Evolutionary conservation across 2,113 vertebrate species (phyloP).

Genomic region (Arenaria interpres): DNA sequence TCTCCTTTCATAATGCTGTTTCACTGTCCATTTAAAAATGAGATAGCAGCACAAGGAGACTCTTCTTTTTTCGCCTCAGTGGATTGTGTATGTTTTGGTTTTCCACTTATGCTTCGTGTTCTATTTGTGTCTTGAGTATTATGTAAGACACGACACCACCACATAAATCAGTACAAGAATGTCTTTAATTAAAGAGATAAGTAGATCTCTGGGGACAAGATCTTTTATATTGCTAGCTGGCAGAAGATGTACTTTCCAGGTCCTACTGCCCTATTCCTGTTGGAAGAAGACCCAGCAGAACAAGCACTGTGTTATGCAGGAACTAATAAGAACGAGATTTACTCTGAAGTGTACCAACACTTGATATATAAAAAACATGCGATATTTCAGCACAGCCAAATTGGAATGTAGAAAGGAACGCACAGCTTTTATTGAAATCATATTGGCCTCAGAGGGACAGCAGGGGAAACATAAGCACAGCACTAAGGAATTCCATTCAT

Average conservation of each 20-base stretch:
- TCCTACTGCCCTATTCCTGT: not conserved
- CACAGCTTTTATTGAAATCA: conserved; percentile 45
- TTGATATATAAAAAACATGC: not conserved
- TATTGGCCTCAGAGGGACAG: conserved; percentile 1
- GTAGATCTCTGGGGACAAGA: not conserved
- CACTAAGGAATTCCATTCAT: conserved; percentile 39
- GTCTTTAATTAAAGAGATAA: conserved; percentile 6
- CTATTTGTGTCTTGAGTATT: not conserved
- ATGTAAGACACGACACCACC: not conserved
- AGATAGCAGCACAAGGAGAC: not conserved
- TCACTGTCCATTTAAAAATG: not conserved
- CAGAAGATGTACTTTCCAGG: not conserved
- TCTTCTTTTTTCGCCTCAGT: not conserved
- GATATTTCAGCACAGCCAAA: not conserved
- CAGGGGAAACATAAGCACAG: not conserved
- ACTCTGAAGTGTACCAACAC: not conserved
- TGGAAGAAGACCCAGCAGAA: not conserved
- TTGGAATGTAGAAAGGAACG: conserved; percentile 32
- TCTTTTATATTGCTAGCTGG: not conserved
- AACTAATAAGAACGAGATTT: conserved; percentile 10
- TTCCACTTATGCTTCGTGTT: not conserved
- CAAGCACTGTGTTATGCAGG: not conserved
- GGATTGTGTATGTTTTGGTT: not conserved
- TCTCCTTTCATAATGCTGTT: not conserved
- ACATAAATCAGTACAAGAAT: not conserved